A percentile compares a stretch with the other conserved stretches of the same genome.
These are phyloP conservation scores for Anoplopoma fimbria DNA, from an alignment of 2,113 vertebrate species.

Conservation along the genomic window DNA sequence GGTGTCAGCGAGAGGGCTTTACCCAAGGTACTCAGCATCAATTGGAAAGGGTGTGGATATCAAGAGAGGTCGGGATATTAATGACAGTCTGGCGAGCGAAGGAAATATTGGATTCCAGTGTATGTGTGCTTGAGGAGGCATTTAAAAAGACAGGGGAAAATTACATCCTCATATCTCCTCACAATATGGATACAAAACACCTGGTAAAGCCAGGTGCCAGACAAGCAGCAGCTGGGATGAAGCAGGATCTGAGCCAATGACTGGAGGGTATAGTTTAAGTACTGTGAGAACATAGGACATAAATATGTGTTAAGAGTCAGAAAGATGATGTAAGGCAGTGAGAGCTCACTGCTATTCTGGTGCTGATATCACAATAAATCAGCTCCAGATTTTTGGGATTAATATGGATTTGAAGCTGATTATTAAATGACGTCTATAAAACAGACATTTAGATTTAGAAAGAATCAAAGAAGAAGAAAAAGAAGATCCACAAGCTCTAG, in stretches of 20 bases:
- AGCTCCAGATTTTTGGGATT: neutral
- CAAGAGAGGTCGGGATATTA: neutral
- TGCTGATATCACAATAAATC: neutral
- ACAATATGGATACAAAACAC: constrained; percentile 37
- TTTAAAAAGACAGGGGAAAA: constrained; percentile 28
- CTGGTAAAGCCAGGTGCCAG: constrained; percentile 37
- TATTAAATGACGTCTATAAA: neutral
- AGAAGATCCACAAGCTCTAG: neutral
- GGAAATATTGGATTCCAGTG: constrained; percentile 34
- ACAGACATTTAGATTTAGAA: neutral
- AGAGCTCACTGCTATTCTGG: neutral
- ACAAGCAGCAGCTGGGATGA: constrained; percentile 39
- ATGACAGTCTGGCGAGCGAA: neutral
- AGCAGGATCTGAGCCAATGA: constrained; percentile 30
- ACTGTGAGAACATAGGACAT: constrained; percentile 39
- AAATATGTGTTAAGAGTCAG: neutral
- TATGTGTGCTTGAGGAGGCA: neutral
- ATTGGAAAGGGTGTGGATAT: constrained; percentile 8
- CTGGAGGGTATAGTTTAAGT: constrained; percentile 33
- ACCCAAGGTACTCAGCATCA: neutral
- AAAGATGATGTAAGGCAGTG: neutral
- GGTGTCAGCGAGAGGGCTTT: constrained; percentile 5
- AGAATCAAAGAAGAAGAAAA: neutral
- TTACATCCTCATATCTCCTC: constrained; percentile 9
- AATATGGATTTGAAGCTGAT: neutral